These are phyloP conservation scores for Melanotaenia parkinsoni DNA, from an alignment of 2,797 vertebrate genomes.

Conservation along the genomic window DNA sequence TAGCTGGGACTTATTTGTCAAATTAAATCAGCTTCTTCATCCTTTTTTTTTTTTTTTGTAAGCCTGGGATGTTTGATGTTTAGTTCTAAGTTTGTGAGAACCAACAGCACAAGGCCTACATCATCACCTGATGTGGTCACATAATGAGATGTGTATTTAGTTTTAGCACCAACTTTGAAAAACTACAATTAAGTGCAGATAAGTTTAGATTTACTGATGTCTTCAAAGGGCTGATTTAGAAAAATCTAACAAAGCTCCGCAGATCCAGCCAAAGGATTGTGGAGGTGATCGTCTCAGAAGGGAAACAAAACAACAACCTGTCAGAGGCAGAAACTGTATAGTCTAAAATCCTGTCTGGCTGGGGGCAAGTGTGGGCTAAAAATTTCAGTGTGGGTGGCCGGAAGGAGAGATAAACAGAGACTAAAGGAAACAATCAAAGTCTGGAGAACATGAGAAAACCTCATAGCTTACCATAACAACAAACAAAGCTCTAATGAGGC, in stretches of 20 bases:
- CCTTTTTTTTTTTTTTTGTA: background rate
- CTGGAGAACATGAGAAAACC: constrained; percentile 24
- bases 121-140: constrained; percentile 18
- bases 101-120: background rate
- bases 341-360: constrained; percentile 45
- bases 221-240: background rate
- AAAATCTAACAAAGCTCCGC: background rate
- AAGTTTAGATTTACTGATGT: constrained; percentile 4
- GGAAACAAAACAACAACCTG: constrained; percentile 31
- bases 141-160: constrained; percentile 10
- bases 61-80: constrained; percentile 12
- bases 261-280: constrained; percentile 11
- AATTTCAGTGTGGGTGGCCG: constrained; percentile 49
- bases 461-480: constrained; percentile 25
- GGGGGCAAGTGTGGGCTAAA: constrained; percentile 35
- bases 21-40: background rate
- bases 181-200: constrained; percentile 21
- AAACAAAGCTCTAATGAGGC: constrained; percentile 25
- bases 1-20: constrained; percentile 9
- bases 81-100: constrained; percentile 2
- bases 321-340: constrained; percentile 38
- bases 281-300: constrained; percentile 14
- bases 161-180: constrained; percentile 18
- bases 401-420: constrained; percentile 50
- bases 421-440: background rate